Percentiles rank a stretch among this genome's conserved stretches.
Evolutionary conservation across 2,888 invertebrate genomes (phyloP).

Genomic region (Drosophila eohydei): DNA sequence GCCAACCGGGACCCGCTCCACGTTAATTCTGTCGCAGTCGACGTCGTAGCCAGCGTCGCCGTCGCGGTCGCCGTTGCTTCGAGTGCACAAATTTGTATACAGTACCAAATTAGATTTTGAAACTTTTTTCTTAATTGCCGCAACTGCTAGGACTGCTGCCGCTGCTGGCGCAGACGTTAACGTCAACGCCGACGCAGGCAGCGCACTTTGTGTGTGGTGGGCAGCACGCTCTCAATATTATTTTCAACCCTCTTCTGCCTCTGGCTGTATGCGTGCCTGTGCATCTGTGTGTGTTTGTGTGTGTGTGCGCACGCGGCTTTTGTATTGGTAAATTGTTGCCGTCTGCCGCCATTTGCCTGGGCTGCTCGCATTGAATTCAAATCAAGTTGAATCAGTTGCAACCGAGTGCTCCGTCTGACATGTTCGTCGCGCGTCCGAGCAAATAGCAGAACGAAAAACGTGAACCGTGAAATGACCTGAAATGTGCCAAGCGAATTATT

Average conservation of each 20-base stretch:
- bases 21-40: conserved; percentile 31
- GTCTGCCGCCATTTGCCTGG: conserved; percentile 75
- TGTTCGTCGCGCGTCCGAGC: conserved; percentile 75
- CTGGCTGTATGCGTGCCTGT: conserved; percentile 30
- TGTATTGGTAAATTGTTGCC: conserved; percentile 81
- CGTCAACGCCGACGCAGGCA: conserved; percentile 58
- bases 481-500: conserved; percentile 30
- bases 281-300: conserved; percentile 17
- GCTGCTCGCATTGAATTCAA: conserved; percentile 52
- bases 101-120: conserved; percentile 83
- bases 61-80: conserved; percentile 40
- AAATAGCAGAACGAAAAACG: conserved; percentile 4
- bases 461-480: conserved; percentile 15
- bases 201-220: conserved; percentile 64
- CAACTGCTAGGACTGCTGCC: conserved; percentile 18
- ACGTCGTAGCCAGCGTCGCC: conserved; percentile 22
- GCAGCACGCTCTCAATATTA: conserved; percentile 65
- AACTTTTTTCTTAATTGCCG: conserved; percentile 83
- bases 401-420: conserved; percentile 83
- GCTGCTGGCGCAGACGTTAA: conserved; percentile 10
- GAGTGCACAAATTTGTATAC: conserved; percentile 83
- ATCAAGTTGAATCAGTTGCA: conserved; percentile 85
- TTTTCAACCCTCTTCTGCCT: conserved; percentile 73
- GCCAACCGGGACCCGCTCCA: conserved; percentile 50
- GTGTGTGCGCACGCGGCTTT: conserved; percentile 57